A percentile compares a stretch with the other conserved stretches of the same genome.
phyloP scores from a whole-genome alignment of 2,113 vertebrate genomes.

The Lota lota region DNA sequence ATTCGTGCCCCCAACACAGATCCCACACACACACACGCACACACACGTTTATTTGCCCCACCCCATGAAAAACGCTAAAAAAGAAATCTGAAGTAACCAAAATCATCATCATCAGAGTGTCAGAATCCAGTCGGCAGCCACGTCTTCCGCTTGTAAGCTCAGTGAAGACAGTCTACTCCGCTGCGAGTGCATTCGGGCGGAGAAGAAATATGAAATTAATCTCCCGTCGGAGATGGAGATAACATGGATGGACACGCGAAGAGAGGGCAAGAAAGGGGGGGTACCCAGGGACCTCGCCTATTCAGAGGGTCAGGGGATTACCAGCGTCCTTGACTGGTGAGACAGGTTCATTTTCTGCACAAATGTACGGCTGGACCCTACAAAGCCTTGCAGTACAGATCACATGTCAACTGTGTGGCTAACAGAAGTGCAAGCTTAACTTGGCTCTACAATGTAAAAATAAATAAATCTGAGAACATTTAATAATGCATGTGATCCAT shows the following conservation, averaged over 20 bases:
- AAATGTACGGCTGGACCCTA: neutral
- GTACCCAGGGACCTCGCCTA: conserved; percentile 7
- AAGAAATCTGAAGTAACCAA: neutral
- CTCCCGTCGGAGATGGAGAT: conserved; percentile 1
- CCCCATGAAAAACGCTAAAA: neutral
- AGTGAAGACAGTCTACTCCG: neutral
- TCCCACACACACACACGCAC: conserved; percentile 1
- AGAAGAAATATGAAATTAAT: neutral
- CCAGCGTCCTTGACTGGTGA: conserved; percentile 1
- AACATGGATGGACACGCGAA: conserved; percentile 8
- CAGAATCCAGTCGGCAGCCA: neutral
- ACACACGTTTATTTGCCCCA: neutral
- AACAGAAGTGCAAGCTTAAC: too few species aligned
- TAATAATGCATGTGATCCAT: too few species aligned
- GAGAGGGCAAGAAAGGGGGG: neutral
- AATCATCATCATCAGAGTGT: neutral
- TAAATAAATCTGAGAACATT: too few species aligned
- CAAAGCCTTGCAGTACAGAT: neutral
- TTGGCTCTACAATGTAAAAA: too few species aligned
- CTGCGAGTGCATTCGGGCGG: neutral
- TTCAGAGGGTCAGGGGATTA: neutral
- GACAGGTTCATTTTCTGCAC: conserved; percentile 1
- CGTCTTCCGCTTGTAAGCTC: neutral
- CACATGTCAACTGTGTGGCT: too few species aligned
- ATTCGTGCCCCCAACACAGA: neutral